Base-by-base conservation (phyloP, 2,113 vertebrate genomes). In the Bubo bubo region DNA sequence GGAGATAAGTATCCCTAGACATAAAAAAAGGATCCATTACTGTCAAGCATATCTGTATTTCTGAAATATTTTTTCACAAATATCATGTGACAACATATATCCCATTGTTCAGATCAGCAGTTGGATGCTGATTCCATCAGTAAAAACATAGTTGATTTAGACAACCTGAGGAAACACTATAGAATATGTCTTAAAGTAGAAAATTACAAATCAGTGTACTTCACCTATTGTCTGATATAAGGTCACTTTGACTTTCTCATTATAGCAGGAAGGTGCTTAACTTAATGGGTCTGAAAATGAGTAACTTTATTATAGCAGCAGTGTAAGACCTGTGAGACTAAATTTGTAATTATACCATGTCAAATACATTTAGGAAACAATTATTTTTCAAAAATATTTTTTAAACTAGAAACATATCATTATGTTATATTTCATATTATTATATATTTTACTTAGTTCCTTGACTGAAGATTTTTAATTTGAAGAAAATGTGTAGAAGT, bases 231-330 rank as follows among this genome's bases (percentile, higher is more conserved):
- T 53, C 52, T 95, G 30, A 76, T 43, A 66, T 47, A 89, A 94
- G 91, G 83, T 97, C 93, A 95, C 74, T 95, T 89, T 95, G 93
- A 81, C 28, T 88, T 92, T 90, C 72, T 94, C 66, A 91, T 89
- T 94, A 70, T 32, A 88, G 20, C 10, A 68, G 53, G 37, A 85
- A 63, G 16, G 20, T 89, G 77, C 66, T 91, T 96, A 91, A 82
- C 73, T 92, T 95, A 85, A 95, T 75, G 70, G 53, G 14, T 97
- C 77, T 91, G 89, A 95, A 97, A 89, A 90, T 66, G 3, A 95
- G 67, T 75, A 87, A 79, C 34, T 95, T 95, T 91, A 72, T 95
- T 79, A 79, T 28, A 90, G 19, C 62, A 85, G 37, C 49, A 89
- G 10, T 77, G 52, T 73, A 74, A 90, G 10, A 76, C 14, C 14